phyloP scores from a whole-genome alignment of 2,888 invertebrate species.

The Drosophila ustulata region DNA sequence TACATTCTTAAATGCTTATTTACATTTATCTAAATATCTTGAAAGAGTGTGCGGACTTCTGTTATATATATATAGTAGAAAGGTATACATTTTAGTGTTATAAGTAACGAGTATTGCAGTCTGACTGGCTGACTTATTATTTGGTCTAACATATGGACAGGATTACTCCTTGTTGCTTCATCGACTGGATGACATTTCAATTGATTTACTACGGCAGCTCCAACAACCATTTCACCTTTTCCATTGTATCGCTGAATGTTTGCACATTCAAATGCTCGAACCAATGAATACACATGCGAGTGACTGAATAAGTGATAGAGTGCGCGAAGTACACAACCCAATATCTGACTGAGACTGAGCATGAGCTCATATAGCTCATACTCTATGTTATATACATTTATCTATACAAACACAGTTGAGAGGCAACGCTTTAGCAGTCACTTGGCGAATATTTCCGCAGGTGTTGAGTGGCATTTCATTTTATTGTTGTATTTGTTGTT shows the following conservation, averaged over 20 bases:
- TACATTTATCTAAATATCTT: not conserved
- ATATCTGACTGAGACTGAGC: constrained; percentile 24
- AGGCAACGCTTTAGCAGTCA: constrained; percentile 64
- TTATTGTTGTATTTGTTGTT: constrained; percentile 58
- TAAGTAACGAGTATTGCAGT: constrained; percentile 2
- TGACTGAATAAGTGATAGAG: constrained; percentile 34
- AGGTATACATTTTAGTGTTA: constrained; percentile 25
- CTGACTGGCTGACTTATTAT: constrained; percentile 23
- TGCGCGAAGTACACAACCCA: constrained; percentile 37
- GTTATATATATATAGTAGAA: not conserved
- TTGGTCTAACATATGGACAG: constrained; percentile 37
- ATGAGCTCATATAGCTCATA: constrained; percentile 16
- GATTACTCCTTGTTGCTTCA: constrained; percentile 39
- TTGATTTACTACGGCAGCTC: constrained; percentile 67
- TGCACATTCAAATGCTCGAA: constrained; percentile 49
- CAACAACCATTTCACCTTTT: constrained; percentile 68
- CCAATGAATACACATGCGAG: constrained; percentile 56
- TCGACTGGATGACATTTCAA: constrained; percentile 67
- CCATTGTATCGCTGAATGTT: constrained; percentile 54
- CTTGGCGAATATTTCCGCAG: constrained; percentile 77
- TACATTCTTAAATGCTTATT: not conserved
- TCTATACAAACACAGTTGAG: constrained; percentile 41
- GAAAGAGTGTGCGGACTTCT: not conserved
- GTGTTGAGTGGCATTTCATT: constrained; percentile 78
- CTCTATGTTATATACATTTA: constrained; percentile 20